Percentiles rank a stretch among this genome's conserved stretches.
phyloP scores from a whole-genome alignment of 2,888 invertebrate species.

The Dryomyza anilis region DNA sequence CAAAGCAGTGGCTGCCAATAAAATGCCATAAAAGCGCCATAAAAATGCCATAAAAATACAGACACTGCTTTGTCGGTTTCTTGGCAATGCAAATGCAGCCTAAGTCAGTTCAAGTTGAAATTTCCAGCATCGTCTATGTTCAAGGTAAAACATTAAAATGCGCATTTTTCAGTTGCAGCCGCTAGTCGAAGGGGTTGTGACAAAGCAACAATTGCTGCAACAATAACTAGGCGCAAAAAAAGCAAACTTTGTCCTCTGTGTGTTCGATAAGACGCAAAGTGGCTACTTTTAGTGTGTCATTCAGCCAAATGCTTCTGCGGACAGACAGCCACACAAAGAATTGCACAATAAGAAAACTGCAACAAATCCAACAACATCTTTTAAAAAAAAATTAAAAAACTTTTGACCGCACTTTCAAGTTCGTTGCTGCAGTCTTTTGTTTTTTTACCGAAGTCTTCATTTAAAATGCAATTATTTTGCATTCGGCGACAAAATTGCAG shows the following conservation, averaged over 20 bases:
- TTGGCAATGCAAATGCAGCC: background rate
- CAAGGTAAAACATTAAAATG: background rate
- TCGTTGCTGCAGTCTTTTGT: background rate
- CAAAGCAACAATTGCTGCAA: too few relatives aligned
- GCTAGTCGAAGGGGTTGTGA: background rate
- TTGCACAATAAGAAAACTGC: background rate
- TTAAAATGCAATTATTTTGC: background rate
- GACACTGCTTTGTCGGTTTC: too few relatives aligned
- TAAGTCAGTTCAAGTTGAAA: background rate
- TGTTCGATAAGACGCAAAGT: too few relatives aligned
- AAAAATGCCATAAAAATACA: too few relatives aligned
- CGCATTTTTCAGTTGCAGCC: background rate
- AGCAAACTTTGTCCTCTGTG: too few relatives aligned
- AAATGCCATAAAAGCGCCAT: too few relatives aligned
- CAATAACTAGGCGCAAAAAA: too few relatives aligned
- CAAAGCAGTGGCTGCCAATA: background rate
- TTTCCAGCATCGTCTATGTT: background rate
- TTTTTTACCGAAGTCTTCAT: background rate
- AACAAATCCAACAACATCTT: background rate
- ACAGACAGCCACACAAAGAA: background rate
- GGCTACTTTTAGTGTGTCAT: constrained; percentile 3
- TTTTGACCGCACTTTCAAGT: background rate
- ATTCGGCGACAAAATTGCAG: background rate
- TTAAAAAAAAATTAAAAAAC: background rate
- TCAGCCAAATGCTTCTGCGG: background rate